A percentile compares a stretch with the other conserved stretches of the same genome.
Conservation (phyloP, 1,140 invertebrate genomes). For the Pogonus chalceus region DNA sequence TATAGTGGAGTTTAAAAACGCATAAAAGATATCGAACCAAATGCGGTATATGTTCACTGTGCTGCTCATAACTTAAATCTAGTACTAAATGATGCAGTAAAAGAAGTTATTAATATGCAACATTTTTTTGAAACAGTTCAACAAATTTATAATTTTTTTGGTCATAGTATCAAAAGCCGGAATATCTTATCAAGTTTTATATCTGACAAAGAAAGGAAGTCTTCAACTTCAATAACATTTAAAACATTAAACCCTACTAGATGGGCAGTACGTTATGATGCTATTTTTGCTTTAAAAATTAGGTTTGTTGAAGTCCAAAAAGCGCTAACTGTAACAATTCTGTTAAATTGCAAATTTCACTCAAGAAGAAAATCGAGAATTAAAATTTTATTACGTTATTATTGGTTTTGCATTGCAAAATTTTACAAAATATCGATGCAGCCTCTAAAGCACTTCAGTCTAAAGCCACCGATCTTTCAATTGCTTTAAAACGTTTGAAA, state of each 20-base stretch:
- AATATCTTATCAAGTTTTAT: background rate
- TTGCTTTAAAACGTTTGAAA: background rate
- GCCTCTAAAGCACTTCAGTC: background rate
- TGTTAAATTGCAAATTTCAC: background rate
- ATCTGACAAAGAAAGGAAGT: background rate
- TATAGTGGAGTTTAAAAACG: conserved; percentile 23
- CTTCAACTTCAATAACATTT: no score
- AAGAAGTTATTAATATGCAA: conserved; percentile 12
- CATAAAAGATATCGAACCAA: conserved; percentile 21
- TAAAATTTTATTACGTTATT: background rate
- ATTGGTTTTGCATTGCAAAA: background rate
- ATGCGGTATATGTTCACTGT: conserved; percentile 24
- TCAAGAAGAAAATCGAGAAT: background rate
- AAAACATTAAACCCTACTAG: no score
- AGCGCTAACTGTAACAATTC: background rate
- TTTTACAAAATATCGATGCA: background rate
- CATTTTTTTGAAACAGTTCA: background rate
- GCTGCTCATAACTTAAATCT: conserved; percentile 24
- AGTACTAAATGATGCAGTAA: conserved; percentile 21
- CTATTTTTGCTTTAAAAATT: background rate
- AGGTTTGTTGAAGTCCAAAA: background rate
- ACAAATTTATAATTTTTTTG: background rate
- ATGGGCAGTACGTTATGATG: background rate
- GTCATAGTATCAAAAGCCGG: background rate
- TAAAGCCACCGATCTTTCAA: background rate